phyloP scores from a whole-genome alignment of 1,140 invertebrate species.

The Drosophila malerkotliana region DNA sequence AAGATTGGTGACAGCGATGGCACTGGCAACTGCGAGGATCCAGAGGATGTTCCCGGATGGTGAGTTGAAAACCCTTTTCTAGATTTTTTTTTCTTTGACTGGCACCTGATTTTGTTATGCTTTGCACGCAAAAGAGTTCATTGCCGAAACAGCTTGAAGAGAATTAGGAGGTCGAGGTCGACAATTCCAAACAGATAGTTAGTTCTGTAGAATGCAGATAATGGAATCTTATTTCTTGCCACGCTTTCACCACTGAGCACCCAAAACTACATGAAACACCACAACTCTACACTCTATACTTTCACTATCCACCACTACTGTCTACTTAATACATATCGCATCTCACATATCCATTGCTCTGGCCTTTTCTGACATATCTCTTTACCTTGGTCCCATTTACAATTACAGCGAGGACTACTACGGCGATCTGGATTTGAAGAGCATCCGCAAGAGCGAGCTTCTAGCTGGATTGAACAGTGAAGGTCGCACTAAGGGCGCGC shows the following conservation, averaged over 20 bases:
- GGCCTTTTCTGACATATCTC: constrained; percentile 78
- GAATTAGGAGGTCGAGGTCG: background rate
- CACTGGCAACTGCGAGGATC: constrained; percentile 95
- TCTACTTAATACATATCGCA: constrained; percentile 29
- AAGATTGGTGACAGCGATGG: constrained; percentile 95
- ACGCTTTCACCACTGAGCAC: constrained; percentile 55
- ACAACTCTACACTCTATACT: constrained; percentile 14
- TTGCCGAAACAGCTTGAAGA: background rate
- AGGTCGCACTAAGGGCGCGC: constrained; percentile 83
- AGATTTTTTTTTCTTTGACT: constrained; percentile 2
- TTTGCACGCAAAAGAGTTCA: constrained; percentile 27
- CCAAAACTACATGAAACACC: constrained; percentile 11
- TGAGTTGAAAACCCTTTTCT: constrained; percentile 86
- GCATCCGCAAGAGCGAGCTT: constrained; percentile 95
- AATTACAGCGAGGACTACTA: constrained; percentile 97
- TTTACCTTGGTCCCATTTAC: constrained; percentile 82
- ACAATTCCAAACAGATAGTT: background rate
- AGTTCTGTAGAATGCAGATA: constrained; percentile 12
- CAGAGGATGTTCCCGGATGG: constrained; percentile 97
- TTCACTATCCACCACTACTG: constrained; percentile 17
- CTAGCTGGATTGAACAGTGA: constrained; percentile 90
- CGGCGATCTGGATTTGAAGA: constrained; percentile 96
- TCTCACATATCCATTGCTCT: constrained; percentile 65
- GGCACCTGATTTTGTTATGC: constrained; percentile 60
- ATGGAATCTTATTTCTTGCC: constrained; percentile 23